Evolutionary conservation across 2,888 invertebrate genomes (phyloP).

Genomic region (Petrolisthes cinctipes): DNA sequence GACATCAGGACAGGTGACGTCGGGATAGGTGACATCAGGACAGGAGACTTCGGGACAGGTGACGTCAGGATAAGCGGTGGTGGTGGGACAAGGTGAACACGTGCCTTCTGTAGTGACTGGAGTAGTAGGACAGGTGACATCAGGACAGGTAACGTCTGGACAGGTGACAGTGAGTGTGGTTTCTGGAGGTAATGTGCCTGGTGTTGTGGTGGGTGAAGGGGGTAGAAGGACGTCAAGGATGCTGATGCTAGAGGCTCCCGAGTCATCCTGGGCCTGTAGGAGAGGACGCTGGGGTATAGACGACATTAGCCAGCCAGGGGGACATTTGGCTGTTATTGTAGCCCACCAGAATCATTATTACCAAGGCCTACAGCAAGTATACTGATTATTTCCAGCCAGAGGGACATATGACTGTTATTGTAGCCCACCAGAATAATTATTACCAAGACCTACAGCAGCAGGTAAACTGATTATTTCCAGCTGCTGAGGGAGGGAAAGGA

Average conservation of each 20-base stretch:
- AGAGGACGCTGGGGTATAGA: neutral
- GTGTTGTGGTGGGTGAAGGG: constrained; percentile 17
- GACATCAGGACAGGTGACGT: neutral
- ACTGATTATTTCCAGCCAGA: no score
- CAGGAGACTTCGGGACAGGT: neutral
- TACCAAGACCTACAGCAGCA: no score
- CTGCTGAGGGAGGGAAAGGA: no score
- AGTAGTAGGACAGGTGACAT: neutral
- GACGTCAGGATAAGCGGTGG: neutral
- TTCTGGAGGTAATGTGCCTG: neutral
- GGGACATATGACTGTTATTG: no score
- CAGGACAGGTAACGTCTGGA: neutral
- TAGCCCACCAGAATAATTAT: no score
- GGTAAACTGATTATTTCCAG: no score
- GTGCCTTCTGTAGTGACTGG: constrained; percentile 8
- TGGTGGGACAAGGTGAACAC: constrained; percentile 12
- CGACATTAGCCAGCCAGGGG: no score
- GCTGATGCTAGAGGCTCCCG: neutral
- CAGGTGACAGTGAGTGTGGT: constrained; percentile 2
- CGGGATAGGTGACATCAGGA: neutral
- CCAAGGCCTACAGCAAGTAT: no score
- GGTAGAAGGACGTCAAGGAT: constrained; percentile 14
- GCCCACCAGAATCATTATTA: no score
- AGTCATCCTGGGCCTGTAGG: constrained; percentile 10
- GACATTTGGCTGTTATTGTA: no score